Percentiles rank a stretch among this genome's conserved stretches.
Conservation (phyloP, 2,888 invertebrate species). For the Limenitis camilla region DNA sequence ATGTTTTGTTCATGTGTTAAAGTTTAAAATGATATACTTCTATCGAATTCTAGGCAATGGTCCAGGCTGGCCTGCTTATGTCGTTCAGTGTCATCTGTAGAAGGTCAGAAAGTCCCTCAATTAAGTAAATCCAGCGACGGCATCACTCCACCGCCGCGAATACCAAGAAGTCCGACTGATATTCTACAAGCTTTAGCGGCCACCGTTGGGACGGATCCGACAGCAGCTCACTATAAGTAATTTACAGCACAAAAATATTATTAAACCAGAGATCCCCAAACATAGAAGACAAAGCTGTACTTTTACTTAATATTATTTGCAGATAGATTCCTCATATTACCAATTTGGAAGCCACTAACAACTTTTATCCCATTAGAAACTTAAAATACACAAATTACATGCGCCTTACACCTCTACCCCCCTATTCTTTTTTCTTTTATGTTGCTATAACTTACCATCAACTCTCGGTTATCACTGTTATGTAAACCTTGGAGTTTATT, state of each 20-base stretch:
- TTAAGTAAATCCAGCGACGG: conserved; percentile 50
- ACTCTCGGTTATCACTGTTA: background rate
- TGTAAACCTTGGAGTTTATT: background rate
- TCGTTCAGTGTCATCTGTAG: conserved; percentile 48
- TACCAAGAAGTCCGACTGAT: conserved; percentile 86
- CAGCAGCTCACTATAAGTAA: conserved; percentile 89
- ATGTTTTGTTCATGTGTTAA: background rate
- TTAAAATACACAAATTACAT: too few relatives aligned
- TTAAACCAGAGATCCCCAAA: too few relatives aligned
- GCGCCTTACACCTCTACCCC: too few relatives aligned
- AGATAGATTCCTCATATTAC: background rate
- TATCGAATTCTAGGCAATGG: conserved; percentile 47
- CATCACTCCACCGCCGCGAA: conserved; percentile 77
- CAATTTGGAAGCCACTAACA: background rate
- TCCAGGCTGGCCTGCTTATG: conserved; percentile 48
- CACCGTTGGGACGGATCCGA: conserved; percentile 86
- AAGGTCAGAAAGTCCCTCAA: conserved; percentile 57
- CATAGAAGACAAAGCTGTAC: background rate
- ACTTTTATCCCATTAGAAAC: too few relatives aligned
- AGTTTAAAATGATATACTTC: background rate
- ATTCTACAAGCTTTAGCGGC: conserved; percentile 85
- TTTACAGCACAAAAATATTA: background rate
- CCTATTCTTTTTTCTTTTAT: too few relatives aligned
- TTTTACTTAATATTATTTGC: background rate
- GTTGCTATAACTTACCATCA: too few relatives aligned